phyloP scores from a whole-genome alignment of 2,113 vertebrate species.

The Chloropsis cyanopogon region DNA sequence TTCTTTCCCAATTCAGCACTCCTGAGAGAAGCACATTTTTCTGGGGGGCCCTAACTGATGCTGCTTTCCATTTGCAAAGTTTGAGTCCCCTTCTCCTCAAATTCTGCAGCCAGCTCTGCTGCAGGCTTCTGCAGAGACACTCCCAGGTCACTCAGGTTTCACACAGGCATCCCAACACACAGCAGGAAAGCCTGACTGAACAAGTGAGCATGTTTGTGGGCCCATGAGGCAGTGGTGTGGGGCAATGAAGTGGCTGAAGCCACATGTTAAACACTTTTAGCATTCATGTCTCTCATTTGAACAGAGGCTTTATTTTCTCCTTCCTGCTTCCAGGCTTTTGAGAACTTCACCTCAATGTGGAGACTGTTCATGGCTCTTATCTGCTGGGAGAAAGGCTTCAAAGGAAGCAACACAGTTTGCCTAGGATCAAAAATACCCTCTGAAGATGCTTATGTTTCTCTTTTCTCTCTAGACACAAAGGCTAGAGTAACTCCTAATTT shows the following conservation, averaged over 20 bases:
- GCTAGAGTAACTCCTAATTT: not conserved
- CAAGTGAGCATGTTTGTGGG: not conserved
- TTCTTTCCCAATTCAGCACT: not conserved
- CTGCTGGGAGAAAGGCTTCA: not conserved
- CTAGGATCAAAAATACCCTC: not conserved
- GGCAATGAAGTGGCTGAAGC: not conserved
- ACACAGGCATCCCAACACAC: not conserved
- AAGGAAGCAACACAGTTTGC: not conserved
- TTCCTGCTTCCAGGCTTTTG: not conserved
- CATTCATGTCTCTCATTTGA: not conserved
- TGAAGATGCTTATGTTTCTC: not conserved
- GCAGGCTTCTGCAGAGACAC: rapidly evolving
- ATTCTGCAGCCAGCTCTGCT: not conserved
- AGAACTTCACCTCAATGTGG: not conserved
- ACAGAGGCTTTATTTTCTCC: not conserved
- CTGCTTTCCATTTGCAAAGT: not conserved
- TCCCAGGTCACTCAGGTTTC: not conserved
- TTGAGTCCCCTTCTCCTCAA: not conserved
- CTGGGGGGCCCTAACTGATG: not conserved
- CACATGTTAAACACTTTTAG: not conserved
- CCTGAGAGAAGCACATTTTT: not conserved
- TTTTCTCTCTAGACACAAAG: not conserved
- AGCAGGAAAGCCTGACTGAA: not conserved
- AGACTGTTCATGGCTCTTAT: not conserved
- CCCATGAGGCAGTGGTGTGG: not conserved